Conservation (phyloP, 1,140 invertebrate genomes). For the Drosophila triauraria region DNA sequence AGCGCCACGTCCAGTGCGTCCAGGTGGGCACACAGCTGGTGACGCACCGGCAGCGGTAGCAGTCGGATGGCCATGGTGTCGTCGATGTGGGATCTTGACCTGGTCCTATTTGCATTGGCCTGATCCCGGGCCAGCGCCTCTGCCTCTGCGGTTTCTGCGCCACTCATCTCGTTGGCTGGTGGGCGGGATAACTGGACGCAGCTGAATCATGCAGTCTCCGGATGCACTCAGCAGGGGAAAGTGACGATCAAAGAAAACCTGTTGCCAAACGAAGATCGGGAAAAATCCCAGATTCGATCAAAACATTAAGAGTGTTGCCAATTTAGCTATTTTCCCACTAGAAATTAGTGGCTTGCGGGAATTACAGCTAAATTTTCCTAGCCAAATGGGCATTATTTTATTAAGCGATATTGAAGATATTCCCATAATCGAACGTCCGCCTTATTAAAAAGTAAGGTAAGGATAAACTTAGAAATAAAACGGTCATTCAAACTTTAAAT, state of each 20-base stretch:
- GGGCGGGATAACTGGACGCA: neutral
- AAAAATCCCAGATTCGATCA: slow-evolving; percentile 26
- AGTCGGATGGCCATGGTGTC: slow-evolving; percentile 47
- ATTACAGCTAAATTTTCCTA: too few species aligned
- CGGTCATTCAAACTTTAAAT: too few species aligned
- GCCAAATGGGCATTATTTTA: too few species aligned
- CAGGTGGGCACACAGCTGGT: slow-evolving; percentile 90
- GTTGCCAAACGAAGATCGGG: slow-evolving; percentile 21
- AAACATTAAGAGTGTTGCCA: neutral
- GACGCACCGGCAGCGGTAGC: slow-evolving; percentile 89
- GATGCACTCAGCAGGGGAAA: slow-evolving; percentile 15
- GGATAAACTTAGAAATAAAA: too few species aligned
- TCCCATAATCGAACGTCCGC: too few species aligned
- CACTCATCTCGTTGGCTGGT: slow-evolving; percentile 39
- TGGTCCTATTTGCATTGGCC: slow-evolving; percentile 21
- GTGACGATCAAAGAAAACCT: slow-evolving; percentile 17
- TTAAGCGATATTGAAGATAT: too few species aligned
- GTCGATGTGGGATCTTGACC: slow-evolving; percentile 40
- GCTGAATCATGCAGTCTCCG: slow-evolving; percentile 42
- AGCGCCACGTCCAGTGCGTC: slow-evolving; percentile 93
- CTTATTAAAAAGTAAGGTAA: too few species aligned
- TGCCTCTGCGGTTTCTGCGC: slow-evolving; percentile 27
- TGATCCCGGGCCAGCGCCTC: slow-evolving; percentile 2
- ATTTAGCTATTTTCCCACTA: too few species aligned
- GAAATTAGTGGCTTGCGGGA: too few species aligned